phyloP scores from a whole-genome alignment of 2,113 vertebrate genomes.

The Centrocercus urophasianus region DNA sequence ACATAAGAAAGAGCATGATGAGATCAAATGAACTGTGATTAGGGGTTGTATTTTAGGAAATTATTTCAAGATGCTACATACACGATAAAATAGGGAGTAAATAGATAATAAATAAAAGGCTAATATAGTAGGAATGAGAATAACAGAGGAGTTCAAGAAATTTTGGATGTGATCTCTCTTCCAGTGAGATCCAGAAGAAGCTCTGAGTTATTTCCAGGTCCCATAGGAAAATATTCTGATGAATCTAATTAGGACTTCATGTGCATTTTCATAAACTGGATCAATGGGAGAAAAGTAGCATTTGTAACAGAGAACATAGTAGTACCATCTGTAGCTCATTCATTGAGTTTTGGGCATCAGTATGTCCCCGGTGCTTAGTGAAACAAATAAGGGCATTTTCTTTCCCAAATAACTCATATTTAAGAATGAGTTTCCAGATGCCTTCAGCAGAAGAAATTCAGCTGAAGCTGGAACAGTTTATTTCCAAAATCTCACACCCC shows the following conservation, averaged over 20 bases:
- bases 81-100: background rate
- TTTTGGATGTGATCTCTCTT: background rate
- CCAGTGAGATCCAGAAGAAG: background rate
- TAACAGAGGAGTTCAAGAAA: background rate
- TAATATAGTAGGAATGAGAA: background rate
- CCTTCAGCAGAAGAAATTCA: background rate
- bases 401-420: background rate
- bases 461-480: background rate
- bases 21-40: background rate
- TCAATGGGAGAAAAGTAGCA: background rate
- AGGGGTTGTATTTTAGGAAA: background rate
- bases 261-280: background rate
- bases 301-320: background rate
- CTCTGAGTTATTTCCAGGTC: background rate
- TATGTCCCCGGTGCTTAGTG: background rate
- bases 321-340: fast-evolving
- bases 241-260: background rate
- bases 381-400: background rate
- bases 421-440: background rate
- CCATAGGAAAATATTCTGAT: background rate
- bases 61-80: background rate
- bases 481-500: background rate
- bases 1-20: background rate
- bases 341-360: background rate
- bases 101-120: background rate